Percentiles rank a stretch among this genome's conserved stretches.
Conservation (phyloP, 2,888 invertebrate species). For the Eilema sororculum region DNA sequence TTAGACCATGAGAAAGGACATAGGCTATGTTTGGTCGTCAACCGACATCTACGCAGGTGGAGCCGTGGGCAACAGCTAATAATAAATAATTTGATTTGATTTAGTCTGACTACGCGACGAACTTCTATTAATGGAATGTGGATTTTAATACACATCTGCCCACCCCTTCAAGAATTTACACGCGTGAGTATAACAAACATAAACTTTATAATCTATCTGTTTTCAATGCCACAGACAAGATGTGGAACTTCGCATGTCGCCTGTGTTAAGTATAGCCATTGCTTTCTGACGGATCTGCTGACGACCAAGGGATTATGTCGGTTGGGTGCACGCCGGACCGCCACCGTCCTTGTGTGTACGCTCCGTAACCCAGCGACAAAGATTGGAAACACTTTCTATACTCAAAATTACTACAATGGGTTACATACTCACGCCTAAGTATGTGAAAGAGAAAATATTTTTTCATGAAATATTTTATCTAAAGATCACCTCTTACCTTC, state of each 20-base stretch:
- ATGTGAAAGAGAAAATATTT: neutral
- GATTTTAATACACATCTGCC: neutral
- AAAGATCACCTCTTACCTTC: too few relatives aligned
- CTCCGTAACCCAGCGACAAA: neutral
- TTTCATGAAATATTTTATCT: neutral
- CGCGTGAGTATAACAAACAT: neutral
- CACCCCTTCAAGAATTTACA: neutral
- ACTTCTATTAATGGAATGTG: too few relatives aligned
- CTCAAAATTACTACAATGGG: neutral
- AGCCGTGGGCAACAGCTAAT: too few relatives aligned
- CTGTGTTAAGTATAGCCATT: constrained; percentile 16
- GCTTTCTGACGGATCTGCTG: constrained; percentile 14
- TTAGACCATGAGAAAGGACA: too few relatives aligned
- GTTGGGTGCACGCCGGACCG: constrained; percentile 11
- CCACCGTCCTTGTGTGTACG: neutral
- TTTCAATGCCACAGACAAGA: neutral
- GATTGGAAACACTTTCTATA: constrained; percentile 1
- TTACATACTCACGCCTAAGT: neutral
- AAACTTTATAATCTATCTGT: neutral
- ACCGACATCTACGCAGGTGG: too few relatives aligned
- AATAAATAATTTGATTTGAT: too few relatives aligned
- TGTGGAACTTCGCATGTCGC: constrained; percentile 12
- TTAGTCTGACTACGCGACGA: too few relatives aligned
- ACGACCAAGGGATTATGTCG: constrained; percentile 24
- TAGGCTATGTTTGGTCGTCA: too few relatives aligned